Percentiles rank a stretch among this genome's conserved stretches.
phyloP scores from a whole-genome alignment of 2,113 vertebrate species.

The Cariama cristata region DNA sequence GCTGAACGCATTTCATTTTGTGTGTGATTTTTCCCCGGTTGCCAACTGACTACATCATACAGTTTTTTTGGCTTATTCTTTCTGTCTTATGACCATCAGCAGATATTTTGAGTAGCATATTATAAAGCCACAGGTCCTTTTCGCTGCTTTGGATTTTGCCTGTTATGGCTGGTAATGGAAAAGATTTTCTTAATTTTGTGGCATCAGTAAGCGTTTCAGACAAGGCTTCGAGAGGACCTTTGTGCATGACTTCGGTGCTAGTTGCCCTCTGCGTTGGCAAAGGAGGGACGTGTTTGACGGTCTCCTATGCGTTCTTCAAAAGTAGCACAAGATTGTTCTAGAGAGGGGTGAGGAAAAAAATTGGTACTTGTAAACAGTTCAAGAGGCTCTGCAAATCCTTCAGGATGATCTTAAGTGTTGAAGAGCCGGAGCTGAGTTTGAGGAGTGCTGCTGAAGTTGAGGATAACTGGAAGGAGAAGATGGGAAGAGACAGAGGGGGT shows the following conservation, averaged over 20 bases:
- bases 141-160: slow-evolving; percentile 31
- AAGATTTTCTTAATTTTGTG: slow-evolving; percentile 18
- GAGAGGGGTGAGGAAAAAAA: neutral
- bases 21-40: slow-evolving; percentile 48
- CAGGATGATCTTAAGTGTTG: neutral
- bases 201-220: neutral
- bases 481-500: neutral
- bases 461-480: neutral
- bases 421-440: neutral
- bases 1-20: slow-evolving; percentile 39
- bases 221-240: neutral
- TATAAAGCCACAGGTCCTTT: slow-evolving; percentile 60
- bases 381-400: neutral
- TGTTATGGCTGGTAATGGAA: slow-evolving; percentile 31
- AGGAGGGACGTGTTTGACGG: neutral
- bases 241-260: fast-evolving
- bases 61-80: slow-evolving; percentile 51
- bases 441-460: neutral
- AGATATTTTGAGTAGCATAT: slow-evolving; percentile 62
- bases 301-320: neutral
- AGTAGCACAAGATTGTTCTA: neutral
- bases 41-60: slow-evolving; percentile 69
- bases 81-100: slow-evolving; percentile 70
- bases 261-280: neutral
- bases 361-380: neutral